These are phyloP conservation scores for Nymphalis polychloros DNA, from an alignment of 2,888 invertebrate genomes.

Conservation along the genomic window DNA sequence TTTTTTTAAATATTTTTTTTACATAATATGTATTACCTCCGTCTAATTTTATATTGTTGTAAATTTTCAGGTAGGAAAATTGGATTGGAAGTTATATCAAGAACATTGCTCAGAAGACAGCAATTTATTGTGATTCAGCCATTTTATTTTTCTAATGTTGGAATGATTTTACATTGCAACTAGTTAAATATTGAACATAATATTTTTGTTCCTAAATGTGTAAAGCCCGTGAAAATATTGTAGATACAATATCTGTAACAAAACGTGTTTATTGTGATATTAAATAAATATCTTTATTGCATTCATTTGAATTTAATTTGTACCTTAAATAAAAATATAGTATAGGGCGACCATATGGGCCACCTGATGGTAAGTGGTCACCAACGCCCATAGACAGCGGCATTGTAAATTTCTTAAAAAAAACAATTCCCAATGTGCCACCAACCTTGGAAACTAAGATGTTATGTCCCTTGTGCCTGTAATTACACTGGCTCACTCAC, in stretches of 20 bases:
- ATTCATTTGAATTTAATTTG: neutral
- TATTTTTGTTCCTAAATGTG: neutral
- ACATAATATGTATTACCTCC: neutral
- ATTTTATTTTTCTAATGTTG: neutral
- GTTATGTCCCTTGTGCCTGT: too few species aligned
- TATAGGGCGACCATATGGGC: too few species aligned
- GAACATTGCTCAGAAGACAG: neutral
- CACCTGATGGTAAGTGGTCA: too few species aligned
- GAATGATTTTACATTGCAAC: neutral
- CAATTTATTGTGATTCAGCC: neutral
- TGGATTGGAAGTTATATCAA: neutral
- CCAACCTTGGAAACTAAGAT: too few species aligned
- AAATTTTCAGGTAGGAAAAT: constrained; percentile 11
- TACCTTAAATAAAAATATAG: neutral
- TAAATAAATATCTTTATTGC: constrained; percentile 55
- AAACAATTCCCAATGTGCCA: too few species aligned
- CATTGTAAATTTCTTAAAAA: too few species aligned
- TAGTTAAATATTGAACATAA: neutral
- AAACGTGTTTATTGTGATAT: constrained; percentile 64
- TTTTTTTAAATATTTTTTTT: too few species aligned
- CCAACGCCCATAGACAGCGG: too few species aligned
- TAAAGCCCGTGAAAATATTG: constrained; percentile 16
- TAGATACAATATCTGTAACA: constrained; percentile 46
- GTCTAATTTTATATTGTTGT: neutral
- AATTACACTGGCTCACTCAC: too few species aligned